These are phyloP conservation scores for Alloscopus bannaensis DNA, from an alignment of 2,888 invertebrate genomes.

Conservation along the genomic window DNA sequence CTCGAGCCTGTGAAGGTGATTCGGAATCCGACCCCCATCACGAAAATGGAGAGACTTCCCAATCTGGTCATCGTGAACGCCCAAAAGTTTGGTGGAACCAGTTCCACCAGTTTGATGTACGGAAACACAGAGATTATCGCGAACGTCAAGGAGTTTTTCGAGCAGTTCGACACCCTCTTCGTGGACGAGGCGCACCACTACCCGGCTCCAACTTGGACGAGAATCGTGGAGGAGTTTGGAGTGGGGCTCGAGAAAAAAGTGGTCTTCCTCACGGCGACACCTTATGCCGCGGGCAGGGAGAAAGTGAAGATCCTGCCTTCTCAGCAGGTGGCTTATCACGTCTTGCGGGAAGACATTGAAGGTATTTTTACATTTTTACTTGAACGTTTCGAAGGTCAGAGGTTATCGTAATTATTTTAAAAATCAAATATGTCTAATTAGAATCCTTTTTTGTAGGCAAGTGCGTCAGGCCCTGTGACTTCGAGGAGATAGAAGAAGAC, in stretches of 20 bases:
- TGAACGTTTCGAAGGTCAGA: not conserved
- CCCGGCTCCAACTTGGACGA: slow-evolving; percentile 17
- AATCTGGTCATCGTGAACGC: slow-evolving; percentile 48
- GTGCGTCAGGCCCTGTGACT: no score
- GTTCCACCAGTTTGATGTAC: not conserved
- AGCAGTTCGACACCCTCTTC: slow-evolving; percentile 16
- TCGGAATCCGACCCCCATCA: not conserved
- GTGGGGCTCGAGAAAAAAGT: not conserved
- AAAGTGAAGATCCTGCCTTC: not conserved
- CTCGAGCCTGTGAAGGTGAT: not conserved
- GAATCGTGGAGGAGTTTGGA: slow-evolving; percentile 7
- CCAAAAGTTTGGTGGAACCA: slow-evolving; percentile 52
- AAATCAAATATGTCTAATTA: no score
- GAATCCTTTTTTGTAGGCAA: no score
- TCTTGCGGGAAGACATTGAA: not conserved
- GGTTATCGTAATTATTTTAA: not conserved
- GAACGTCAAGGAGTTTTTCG: slow-evolving; percentile 16
- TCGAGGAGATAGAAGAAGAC: no score
- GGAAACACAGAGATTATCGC: not conserved
- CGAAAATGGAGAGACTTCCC: not conserved
- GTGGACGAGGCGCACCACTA: slow-evolving; percentile 47
- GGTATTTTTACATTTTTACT: no score
- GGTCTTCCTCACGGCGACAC: slow-evolving; percentile 29
- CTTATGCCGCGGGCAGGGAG: not conserved
- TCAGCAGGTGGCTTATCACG: not conserved